A percentile compares a stretch with the other conserved stretches of the same genome.
Conservation (phyloP, 2,888 invertebrate species). For the Lithophane ornitopus region DNA sequence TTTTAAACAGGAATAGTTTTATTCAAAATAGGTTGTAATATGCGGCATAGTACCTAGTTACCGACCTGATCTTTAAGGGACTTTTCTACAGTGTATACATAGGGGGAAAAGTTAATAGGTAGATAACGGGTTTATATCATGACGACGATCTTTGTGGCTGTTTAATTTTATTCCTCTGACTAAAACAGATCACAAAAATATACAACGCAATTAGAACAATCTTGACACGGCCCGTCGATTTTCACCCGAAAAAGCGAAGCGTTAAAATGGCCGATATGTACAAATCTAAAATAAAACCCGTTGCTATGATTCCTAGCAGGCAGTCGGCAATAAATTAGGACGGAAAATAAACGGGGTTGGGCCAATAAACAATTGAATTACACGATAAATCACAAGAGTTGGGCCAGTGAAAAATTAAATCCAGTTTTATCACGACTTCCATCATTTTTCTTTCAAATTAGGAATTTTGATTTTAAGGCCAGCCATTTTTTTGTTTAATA, state of each 20-base stretch:
- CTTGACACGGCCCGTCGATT: not conserved
- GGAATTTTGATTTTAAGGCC: constrained; percentile 17
- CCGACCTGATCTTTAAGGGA: not conserved
- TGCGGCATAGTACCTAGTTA: not conserved
- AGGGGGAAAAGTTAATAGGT: not conserved
- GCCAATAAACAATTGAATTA: constrained; percentile 69
- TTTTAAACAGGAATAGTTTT: not conserved
- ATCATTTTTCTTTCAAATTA: constrained; percentile 33
- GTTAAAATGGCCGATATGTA: constrained; percentile 14
- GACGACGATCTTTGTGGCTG: not conserved
- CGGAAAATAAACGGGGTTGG: constrained; percentile 67
- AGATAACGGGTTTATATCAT: not conserved
- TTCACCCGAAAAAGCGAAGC: constrained; percentile 7
- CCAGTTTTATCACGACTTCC: constrained; percentile 49
- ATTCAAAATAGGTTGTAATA: constrained; percentile 12
- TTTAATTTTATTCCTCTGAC: not conserved
- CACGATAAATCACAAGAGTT: constrained; percentile 68
- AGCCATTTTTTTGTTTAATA: constrained; percentile 30
- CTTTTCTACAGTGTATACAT: not conserved
- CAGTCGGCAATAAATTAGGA: constrained; percentile 66
- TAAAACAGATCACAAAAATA: constrained; percentile 3
- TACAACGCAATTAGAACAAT: not conserved
- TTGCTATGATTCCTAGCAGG: constrained; percentile 50
- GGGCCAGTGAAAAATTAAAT: constrained; percentile 43
- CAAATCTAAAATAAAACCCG: constrained; percentile 44